phyloP scores from a whole-genome alignment of 2,888 invertebrate species.

The Cantharis flavilabris region DNA sequence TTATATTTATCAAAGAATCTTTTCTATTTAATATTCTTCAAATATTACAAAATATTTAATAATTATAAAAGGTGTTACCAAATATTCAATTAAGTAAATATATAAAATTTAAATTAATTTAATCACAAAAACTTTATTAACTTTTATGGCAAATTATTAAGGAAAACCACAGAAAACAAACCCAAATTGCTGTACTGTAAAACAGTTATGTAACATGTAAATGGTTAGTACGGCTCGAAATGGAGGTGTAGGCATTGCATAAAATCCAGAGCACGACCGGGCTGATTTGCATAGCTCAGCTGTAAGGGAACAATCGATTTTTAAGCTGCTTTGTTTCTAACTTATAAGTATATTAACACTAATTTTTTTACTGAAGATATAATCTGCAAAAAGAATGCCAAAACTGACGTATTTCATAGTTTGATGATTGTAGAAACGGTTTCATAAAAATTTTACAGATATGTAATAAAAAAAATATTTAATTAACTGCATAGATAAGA shows the following conservation, averaged over 20 bases:
- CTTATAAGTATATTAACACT: not conserved
- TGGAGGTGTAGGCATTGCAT: slow-evolving; percentile 45
- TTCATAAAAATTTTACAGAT: not conserved
- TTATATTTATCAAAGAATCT: too few species aligned
- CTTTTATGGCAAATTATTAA: not conserved
- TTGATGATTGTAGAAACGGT: not conserved
- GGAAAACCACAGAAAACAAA: slow-evolving; percentile 1
- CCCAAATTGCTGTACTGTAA: slow-evolving; percentile 7
- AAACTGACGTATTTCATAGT: not conserved
- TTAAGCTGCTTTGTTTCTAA: slow-evolving; percentile 34
- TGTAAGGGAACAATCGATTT: slow-evolving; percentile 55
- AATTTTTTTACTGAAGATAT: not conserved
- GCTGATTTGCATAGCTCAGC: slow-evolving; percentile 59
- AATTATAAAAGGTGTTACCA: not conserved
- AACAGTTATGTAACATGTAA: slow-evolving; percentile 29
- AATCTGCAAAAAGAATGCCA: not conserved
- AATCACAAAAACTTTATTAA: not conserved
- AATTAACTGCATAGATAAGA: not conserved
- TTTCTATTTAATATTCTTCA: too few species aligned
- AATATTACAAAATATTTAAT: too few species aligned
- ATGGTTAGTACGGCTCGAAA: slow-evolving; percentile 27
- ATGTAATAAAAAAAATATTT: not conserved
- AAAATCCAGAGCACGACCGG: slow-evolving; percentile 57
- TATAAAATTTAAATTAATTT: not conserved
- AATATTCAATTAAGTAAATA: not conserved